These are phyloP conservation scores for Gadopsis bispinosus DNA, from an alignment of 2,797 vertebrate species.

Conservation along the genomic window DNA sequence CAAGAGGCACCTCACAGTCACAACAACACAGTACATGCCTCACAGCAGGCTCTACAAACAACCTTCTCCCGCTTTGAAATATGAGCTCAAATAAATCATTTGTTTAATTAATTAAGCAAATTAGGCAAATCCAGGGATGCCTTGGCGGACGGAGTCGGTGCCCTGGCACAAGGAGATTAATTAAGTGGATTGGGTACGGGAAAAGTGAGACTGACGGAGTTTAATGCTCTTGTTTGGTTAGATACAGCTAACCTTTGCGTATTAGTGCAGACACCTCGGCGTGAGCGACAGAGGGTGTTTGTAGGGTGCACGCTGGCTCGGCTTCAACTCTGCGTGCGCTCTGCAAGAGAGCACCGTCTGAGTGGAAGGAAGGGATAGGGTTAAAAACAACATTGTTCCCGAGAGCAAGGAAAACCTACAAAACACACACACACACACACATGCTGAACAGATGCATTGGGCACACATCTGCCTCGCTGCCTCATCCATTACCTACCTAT, in stretches of 20 bases:
- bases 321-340: constrained; percentile 30
- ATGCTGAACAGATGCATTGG: constrained; percentile 34
- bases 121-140: constrained; percentile 80
- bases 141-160: constrained; percentile 70
- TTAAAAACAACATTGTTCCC: constrained; percentile 5
- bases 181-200: constrained; percentile 78
- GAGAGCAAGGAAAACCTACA: constrained; percentile 12
- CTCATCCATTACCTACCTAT: constrained; percentile 40
- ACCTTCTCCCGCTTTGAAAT: constrained; percentile 73
- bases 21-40: constrained; percentile 70
- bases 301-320: constrained; percentile 15
- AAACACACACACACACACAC: constrained; percentile 21
- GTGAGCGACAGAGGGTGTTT: constrained; percentile 23
- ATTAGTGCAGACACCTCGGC: constrained; percentile 13
- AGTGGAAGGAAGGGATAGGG: neutral
- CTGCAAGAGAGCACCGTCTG: neutral
- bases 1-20: constrained; percentile 57
- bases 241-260: constrained; percentile 48
- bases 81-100: constrained; percentile 80
- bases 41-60: constrained; percentile 64
- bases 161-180: constrained; percentile 80
- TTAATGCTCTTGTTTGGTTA: constrained; percentile 63
- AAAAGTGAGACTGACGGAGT: constrained; percentile 72
- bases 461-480: constrained; percentile 42
- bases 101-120: constrained; percentile 86